Percentiles rank a stretch among this genome's conserved stretches.
Evolutionary conservation across 2,888 invertebrate genomes (phyloP).

Genomic region (Chymomyza amoena): DNA sequence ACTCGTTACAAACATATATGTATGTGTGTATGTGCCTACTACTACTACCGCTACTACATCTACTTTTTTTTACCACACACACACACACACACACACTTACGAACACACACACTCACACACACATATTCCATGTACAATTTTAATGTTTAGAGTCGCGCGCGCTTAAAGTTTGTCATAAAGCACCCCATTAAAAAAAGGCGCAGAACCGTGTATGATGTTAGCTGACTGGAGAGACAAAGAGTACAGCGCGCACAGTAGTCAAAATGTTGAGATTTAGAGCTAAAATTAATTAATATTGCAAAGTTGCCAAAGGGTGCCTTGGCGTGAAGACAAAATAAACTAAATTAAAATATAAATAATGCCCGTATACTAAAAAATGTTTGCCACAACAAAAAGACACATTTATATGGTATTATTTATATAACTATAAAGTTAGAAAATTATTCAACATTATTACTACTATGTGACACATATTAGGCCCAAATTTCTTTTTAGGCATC

Average conservation of each 20-base stretch:
- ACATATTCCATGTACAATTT: slow-evolving; percentile 32
- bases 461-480: no score
- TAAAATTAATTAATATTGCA: no score
- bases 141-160: slow-evolving; percentile 60
- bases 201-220: not conserved
- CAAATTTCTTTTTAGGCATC: no score
- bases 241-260: not conserved
- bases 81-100: slow-evolving; percentile 24
- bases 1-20: not conserved
- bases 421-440: no score
- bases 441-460: no score
- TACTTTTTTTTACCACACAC: slow-evolving; percentile 6
- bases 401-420: no score
- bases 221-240: not conserved
- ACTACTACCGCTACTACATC: not conserved
- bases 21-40: not conserved
- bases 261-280: no score
- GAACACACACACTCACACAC: slow-evolving; percentile 6
- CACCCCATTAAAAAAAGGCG: slow-evolving; percentile 67
- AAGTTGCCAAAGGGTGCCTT: no score
- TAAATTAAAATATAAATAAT: no score
- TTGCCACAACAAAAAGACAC: no score
- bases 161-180: slow-evolving; percentile 75
- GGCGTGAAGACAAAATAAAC: no score
- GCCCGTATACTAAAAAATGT: no score